Base-by-base conservation (phyloP, 2,888 invertebrate genomes). In the Anthrax anthrax region DNA sequence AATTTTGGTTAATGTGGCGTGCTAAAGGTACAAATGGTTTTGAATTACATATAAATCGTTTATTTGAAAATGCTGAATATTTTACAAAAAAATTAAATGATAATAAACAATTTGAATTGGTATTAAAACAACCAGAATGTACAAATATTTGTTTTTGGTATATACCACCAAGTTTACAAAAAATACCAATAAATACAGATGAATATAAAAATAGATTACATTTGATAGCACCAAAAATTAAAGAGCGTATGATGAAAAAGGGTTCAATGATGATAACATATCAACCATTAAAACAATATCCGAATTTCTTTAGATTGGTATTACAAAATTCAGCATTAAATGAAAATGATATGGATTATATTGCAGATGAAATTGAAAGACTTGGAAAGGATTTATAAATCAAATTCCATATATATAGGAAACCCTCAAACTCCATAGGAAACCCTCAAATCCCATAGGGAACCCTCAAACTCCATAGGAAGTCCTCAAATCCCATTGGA, bases 1-100 rank as follows among this genome's bases (percentile, higher is more conserved):
- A 97, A 67, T 86, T 96, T 64, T 97, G 96, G 96, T 83, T 92
- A 61, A 92, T 94, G 90, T 96, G 96, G 96, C 89, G 94, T 60
- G 91, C 95, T 6, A 95, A 95, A 67, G 88, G 89, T 1, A 80
- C 78, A 0, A 69, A 70, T 40, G 90, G 89, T 0, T 73, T 89
- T 29, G 83, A 84, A 56, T 74, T 75, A 46, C 89, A 89, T 60
- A 74, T 90, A 19, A 81, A 90, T 54, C 78, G 77, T 48, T 72
- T 88, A 0, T 87, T 89, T 60, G 79, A 81, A 48, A 80, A 83
- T 59, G 78, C 87, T 0, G 73, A 74, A 51, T 84, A 75, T 61
- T 85, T 88, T 61, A 72, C 79, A 1, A 72, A 78, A 38, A 72
- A 76, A 47, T 77, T 89, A 23, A 73, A 74, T 44, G 69, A 75